These are phyloP conservation scores for Sinocyclocheilus maitianheensis DNA, from an alignment of 2,113 vertebrate genomes.

Conservation along the genomic window DNA sequence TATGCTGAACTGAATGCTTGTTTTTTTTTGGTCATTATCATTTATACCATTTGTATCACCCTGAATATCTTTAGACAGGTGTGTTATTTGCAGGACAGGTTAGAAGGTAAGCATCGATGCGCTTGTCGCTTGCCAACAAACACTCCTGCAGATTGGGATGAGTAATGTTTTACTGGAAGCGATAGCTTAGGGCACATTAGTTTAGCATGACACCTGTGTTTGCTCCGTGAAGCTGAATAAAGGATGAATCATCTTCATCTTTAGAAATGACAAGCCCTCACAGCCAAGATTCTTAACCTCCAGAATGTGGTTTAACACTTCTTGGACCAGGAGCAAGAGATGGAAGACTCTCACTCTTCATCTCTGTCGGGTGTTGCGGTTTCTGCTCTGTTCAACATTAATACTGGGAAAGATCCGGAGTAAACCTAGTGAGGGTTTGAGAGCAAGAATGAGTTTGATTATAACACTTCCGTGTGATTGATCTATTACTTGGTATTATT, in stretches of 20 bases:
- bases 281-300: slow-evolving; percentile 69
- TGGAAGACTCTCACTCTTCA: slow-evolving; percentile 49
- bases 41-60: neutral
- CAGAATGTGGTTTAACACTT: slow-evolving; percentile 54
- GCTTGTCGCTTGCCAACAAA: slow-evolving; percentile 31
- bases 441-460: neutral
- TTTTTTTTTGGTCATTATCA: neutral
- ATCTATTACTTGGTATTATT: neutral
- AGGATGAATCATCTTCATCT: slow-evolving; percentile 60
- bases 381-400: slow-evolving; percentile 27
- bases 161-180: slow-evolving; percentile 45
- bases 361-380: slow-evolving; percentile 59
- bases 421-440: neutral
- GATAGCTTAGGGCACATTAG: slow-evolving; percentile 49
- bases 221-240: slow-evolving; percentile 48
- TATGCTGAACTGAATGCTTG: neutral
- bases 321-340: slow-evolving; percentile 55
- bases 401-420: neutral
- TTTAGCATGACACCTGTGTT: slow-evolving; percentile 48
- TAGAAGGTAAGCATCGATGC: slow-evolving; percentile 17
- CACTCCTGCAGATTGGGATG: slow-evolving; percentile 50
- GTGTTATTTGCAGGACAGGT: slow-evolving; percentile 27
- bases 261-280: slow-evolving; percentile 60
- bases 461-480: neutral
- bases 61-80: slow-evolving; percentile 21